Evolutionary conservation across 2,888 invertebrate genomes (phyloP).

Genomic region (Rhamnusium bicolor): DNA sequence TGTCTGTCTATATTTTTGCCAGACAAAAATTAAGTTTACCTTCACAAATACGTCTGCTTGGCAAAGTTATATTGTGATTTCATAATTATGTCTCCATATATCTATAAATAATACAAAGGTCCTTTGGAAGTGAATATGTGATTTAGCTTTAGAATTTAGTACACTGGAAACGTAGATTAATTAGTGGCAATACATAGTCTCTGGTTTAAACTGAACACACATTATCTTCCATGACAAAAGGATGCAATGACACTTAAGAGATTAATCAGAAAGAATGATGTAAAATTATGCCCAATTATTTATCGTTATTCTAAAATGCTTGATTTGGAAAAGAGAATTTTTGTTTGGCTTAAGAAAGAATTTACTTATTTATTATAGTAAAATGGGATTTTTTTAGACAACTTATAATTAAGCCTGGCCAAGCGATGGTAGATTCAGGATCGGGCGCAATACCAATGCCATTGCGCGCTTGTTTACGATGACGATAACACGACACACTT

Average conservation of each 20-base stretch:
- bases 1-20: not conserved
- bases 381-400: too few species aligned
- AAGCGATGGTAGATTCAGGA: too few species aligned
- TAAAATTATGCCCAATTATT: too few species aligned
- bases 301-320: not conserved
- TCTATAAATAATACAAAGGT: slow-evolving; percentile 20
- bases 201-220: not conserved
- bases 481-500: too few species aligned
- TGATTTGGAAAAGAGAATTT: not conserved
- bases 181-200: not conserved
- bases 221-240: not conserved
- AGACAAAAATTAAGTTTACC: not conserved
- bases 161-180: slow-evolving; percentile 17
- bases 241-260: not conserved
- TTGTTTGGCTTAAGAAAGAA: too few species aligned
- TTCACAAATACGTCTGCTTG: not conserved
- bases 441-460: too few species aligned
- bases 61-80: not conserved
- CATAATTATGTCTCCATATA: slow-evolving; percentile 2
- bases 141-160: slow-evolving; percentile 8
- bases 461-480: too few species aligned
- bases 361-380: too few species aligned
- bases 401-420: too few species aligned
- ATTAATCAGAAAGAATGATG: too few species aligned
- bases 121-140: not conserved